Evolutionary conservation across 2,888 invertebrate species (phyloP).

Genomic region (Caenorhabditis sp.): DNA sequence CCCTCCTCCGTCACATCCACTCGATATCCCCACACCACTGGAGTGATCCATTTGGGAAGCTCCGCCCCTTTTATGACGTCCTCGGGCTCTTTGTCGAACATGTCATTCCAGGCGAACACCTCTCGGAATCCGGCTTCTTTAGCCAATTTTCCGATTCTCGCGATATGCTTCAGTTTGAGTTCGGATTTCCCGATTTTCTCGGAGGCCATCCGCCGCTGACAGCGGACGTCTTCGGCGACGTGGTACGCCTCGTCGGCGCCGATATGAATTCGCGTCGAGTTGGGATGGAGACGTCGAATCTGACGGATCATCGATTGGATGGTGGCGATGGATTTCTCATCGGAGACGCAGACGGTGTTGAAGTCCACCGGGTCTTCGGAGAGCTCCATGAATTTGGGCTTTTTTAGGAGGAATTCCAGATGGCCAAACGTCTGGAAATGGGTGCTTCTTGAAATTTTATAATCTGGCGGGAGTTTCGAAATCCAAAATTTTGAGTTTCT

Average conservation of each 20-base stretch:
- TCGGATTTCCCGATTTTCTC: slow-evolving; percentile 73
- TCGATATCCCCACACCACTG: slow-evolving; percentile 80
- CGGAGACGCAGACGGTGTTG: slow-evolving; percentile 85
- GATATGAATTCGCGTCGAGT: slow-evolving; percentile 86
- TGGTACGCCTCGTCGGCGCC: slow-evolving; percentile 91
- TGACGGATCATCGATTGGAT: slow-evolving; percentile 89
- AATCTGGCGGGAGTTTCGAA: too few species aligned
- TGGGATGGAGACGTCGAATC: slow-evolving; percentile 83
- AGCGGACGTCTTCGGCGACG: slow-evolving; percentile 84
- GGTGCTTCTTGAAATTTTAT: too few species aligned
- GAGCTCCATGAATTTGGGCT: slow-evolving; percentile 86
- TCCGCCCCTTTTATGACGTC: slow-evolving; percentile 64
- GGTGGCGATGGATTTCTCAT: slow-evolving; percentile 86
- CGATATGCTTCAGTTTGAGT: slow-evolving; percentile 87
- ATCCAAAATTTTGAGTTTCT: too few species aligned
- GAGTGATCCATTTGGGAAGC: slow-evolving; percentile 49
- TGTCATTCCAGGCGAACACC: slow-evolving; percentile 82
- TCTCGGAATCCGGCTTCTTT: slow-evolving; percentile 60
- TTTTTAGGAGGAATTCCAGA: slow-evolving; percentile 89
- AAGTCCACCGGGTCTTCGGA: slow-evolving; percentile 1
- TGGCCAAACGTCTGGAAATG: slow-evolving; percentile 85
- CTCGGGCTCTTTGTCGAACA: slow-evolving; percentile 76
- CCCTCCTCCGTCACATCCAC: slow-evolving; percentile 75
- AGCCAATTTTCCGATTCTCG: slow-evolving; percentile 70
- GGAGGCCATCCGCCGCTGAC: slow-evolving; percentile 34